phyloP scores from a whole-genome alignment of 2,888 invertebrate species.

The Eristalis tenax region DNA sequence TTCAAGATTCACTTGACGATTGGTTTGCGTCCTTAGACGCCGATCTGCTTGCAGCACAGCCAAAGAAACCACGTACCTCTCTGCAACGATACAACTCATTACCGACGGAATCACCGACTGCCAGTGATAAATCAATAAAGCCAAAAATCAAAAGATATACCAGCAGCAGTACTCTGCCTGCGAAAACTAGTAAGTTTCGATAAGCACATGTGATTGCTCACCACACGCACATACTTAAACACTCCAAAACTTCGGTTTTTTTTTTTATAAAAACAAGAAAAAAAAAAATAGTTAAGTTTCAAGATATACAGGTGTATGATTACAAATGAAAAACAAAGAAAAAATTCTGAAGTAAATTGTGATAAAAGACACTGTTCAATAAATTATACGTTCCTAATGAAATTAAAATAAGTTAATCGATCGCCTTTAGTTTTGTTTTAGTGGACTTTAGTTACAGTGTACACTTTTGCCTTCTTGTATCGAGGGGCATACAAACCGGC shows the following conservation, averaged over 20 bases:
- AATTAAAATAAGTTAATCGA: not conserved
- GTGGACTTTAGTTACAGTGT: no score
- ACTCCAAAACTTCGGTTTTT: not conserved
- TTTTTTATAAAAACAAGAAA: not conserved
- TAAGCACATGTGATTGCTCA: slow-evolving; percentile 1
- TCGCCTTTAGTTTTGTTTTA: not conserved
- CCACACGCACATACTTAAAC: not conserved
- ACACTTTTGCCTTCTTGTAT: not conserved
- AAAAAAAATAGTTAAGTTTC: not conserved
- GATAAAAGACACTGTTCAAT: not conserved
- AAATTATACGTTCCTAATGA: not conserved
- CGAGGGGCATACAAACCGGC: no score
- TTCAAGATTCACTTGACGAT: slow-evolving; percentile 78
- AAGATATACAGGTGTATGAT: not conserved
- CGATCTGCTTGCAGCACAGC: slow-evolving; percentile 74
- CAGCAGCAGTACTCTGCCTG: slow-evolving; percentile 73
- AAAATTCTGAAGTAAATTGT: not conserved
- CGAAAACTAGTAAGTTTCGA: slow-evolving; percentile 60
- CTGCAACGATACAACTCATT: slow-evolving; percentile 79
- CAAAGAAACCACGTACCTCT: slow-evolving; percentile 76
- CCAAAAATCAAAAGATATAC: slow-evolving; percentile 77
- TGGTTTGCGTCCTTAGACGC: slow-evolving; percentile 78
- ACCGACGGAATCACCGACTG: slow-evolving; percentile 74
- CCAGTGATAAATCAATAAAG: slow-evolving; percentile 34
- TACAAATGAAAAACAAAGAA: not conserved